A percentile compares a stretch with the other conserved stretches of the same genome.
Conservation (phyloP, 2,797 vertebrate genomes). For the Molossus alvarezi region DNA sequence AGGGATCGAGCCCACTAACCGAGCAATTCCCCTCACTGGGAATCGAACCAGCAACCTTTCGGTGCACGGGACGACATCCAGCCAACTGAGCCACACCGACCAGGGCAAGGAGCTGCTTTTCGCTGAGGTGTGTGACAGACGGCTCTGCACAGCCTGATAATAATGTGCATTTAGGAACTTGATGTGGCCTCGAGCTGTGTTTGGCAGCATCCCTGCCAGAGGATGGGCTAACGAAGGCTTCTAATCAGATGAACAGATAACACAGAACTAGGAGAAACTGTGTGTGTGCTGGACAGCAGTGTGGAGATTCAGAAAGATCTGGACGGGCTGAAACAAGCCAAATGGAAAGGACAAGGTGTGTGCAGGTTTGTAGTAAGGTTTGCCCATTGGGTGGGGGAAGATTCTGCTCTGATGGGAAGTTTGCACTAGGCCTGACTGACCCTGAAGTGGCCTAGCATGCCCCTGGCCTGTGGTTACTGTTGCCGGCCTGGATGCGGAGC, state of each 20-base stretch:
- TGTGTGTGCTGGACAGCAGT: too few relatives aligned
- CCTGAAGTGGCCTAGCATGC: background rate
- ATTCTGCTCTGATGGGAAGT: background rate
- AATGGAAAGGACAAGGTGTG: background rate
- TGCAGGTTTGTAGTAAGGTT: background rate
- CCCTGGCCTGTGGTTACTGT: background rate
- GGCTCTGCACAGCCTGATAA: background rate
- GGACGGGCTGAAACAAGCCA: background rate
- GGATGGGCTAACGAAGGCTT: background rate
- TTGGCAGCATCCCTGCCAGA: background rate
- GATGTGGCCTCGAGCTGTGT: background rate
- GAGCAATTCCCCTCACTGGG: background rate
- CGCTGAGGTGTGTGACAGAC: background rate
- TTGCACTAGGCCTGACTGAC: background rate
- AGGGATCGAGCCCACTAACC: background rate
- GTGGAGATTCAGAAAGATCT: background rate
- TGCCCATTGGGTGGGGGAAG: background rate
- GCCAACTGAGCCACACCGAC: background rate
- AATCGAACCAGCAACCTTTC: background rate
- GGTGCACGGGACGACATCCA: background rate
- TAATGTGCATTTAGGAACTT: background rate
- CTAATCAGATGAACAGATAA: background rate
- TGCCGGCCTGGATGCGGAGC: background rate
- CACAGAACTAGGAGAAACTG: background rate
- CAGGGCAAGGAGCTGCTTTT: background rate